Evolutionary conservation across 2,113 vertebrate species (phyloP).

Genomic region (Prunella himalayana): DNA sequence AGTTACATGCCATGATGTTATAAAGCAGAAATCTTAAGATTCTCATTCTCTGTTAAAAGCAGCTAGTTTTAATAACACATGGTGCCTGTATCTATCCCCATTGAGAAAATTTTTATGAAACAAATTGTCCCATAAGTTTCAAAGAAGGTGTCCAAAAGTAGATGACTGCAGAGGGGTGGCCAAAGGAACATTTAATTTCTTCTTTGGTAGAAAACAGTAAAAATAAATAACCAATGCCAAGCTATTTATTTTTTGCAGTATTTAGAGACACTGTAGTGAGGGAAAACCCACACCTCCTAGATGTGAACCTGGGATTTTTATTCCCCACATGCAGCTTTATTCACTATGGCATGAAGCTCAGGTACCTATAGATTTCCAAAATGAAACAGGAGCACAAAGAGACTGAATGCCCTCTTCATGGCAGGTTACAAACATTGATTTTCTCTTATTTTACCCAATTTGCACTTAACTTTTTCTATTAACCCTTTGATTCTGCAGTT

Average conservation of each 20-base stretch:
- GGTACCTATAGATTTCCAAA: slow-evolving; percentile 54
- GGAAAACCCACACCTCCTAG: neutral
- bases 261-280: slow-evolving; percentile 29
- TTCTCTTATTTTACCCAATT: slow-evolving; percentile 50
- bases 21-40: neutral
- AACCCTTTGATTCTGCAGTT: slow-evolving; percentile 42
- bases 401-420: neutral
- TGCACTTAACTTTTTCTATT: slow-evolving; percentile 50
- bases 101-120: neutral
- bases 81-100: neutral
- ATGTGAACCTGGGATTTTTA: slow-evolving; percentile 8
- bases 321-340: neutral
- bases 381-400: slow-evolving; percentile 29
- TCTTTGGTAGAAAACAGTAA: slow-evolving; percentile 22
- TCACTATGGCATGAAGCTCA: slow-evolving; percentile 1
- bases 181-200: slow-evolving; percentile 5
- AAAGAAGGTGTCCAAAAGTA: neutral
- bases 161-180: neutral
- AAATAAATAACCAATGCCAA: neutral
- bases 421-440: slow-evolving; percentile 26
- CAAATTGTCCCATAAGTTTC: neutral
- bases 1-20: neutral
- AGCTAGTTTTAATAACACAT: neutral
- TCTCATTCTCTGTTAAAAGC: neutral
- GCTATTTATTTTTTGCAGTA: neutral